These are phyloP conservation scores for Merodon equestris DNA, from an alignment of 2,888 invertebrate species.

Conservation along the genomic window DNA sequence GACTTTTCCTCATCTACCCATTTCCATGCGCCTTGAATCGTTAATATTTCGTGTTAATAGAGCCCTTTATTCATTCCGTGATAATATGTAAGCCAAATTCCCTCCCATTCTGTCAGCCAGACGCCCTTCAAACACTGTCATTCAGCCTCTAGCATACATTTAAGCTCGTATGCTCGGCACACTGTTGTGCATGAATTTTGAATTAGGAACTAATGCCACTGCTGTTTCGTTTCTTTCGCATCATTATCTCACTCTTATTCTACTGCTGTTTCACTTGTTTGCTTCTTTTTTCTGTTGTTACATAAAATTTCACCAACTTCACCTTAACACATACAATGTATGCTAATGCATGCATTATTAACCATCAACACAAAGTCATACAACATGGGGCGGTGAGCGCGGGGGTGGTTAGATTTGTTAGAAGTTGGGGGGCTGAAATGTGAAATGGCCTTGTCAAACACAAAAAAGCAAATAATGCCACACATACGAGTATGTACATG, in stretches of 20 bases:
- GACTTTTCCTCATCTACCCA: no score
- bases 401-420: neutral
- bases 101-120: no score
- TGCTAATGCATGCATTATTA: conserved; percentile 50
- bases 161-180: no score
- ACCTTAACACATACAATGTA: conserved; percentile 35
- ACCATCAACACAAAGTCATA: conserved; percentile 40
- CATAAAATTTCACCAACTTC: conserved; percentile 39
- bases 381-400: neutral
- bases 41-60: no score
- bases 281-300: conserved; percentile 17
- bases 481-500: no score
- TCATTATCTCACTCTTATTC: conserved; percentile 15
- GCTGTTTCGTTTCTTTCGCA: neutral
- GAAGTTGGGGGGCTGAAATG: conserved; percentile 23
- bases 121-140: no score
- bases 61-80: no score
- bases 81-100: no score
- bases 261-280: neutral
- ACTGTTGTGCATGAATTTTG: conserved; percentile 18
- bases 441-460: conserved; percentile 57
- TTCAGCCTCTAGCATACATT: no score
- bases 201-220: conserved; percentile 28
- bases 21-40: no score
- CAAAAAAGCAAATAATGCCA: conserved; percentile 3